Conservation (phyloP, 2,113 vertebrate genomes). For the Phrynosoma blainvillii region DNA sequence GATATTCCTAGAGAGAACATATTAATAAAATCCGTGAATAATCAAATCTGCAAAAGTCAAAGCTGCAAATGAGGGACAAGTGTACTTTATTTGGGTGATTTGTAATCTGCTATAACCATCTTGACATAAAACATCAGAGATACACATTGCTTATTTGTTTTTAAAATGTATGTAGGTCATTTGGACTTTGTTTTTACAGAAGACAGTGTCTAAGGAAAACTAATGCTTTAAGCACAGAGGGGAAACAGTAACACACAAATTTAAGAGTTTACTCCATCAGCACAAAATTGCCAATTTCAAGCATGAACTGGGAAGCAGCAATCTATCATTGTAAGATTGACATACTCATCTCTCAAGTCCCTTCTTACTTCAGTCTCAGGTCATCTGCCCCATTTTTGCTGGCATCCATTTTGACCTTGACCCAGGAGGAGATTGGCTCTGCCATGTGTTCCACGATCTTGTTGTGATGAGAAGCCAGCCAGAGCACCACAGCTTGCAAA, state of each 20-base stretch:
- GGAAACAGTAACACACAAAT: not conserved
- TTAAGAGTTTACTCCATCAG: no score
- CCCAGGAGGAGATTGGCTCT: conserved; percentile 87
- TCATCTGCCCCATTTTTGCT: conserved; percentile 79
- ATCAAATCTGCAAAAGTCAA: no score
- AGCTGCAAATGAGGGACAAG: no score
- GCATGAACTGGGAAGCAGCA: not conserved
- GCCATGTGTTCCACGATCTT: conserved; percentile 71
- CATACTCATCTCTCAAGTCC: not conserved
- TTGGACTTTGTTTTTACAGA: not conserved
- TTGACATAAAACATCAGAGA: not conserved
- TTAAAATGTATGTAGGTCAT: not conserved
- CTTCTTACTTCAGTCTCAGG: conserved; percentile 78
- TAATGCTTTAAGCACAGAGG: not conserved
- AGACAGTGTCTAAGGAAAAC: not conserved
- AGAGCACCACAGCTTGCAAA: conserved; percentile 78
- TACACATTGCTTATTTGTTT: not conserved
- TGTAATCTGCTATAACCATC: not conserved
- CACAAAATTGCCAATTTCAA: no score
- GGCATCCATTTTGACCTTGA: conserved; percentile 84
- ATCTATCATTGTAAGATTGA: not conserved
- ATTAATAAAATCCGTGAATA: no score
- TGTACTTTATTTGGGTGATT: not conserved
- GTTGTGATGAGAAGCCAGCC: conserved; percentile 79
- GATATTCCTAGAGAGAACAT: no score